A percentile compares a stretch with the other conserved stretches of the same genome.
phyloP scores from a whole-genome alignment of 2,888 invertebrate species.

The Heliothis peltigera region DNA sequence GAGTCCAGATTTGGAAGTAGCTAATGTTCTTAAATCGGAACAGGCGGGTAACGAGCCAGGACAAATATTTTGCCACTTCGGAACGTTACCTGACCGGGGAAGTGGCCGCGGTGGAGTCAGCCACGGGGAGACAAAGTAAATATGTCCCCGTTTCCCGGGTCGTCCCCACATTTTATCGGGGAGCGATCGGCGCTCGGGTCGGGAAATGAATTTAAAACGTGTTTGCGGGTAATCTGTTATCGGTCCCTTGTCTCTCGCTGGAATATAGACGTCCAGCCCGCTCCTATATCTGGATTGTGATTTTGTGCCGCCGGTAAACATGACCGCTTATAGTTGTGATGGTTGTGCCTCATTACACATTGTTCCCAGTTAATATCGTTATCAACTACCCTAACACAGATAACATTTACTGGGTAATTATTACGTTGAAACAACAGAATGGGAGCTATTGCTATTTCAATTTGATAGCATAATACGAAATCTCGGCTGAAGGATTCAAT shows the following conservation, averaged over 20 bases:
- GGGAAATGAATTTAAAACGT: constrained; percentile 90
- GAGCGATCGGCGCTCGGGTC: constrained; percentile 89
- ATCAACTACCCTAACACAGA: constrained; percentile 30
- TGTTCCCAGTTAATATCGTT: constrained; percentile 32
- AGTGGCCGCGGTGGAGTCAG: constrained; percentile 83
- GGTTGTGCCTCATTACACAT: constrained; percentile 40
- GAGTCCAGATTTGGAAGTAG: constrained; percentile 75
- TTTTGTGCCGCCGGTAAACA: constrained; percentile 71
- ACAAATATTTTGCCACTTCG: constrained; percentile 89
- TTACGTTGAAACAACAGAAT: constrained; percentile 40
- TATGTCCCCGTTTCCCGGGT: constrained; percentile 87
- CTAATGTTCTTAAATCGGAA: constrained; percentile 86
- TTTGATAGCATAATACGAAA: constrained; percentile 44
- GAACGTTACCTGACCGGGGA: constrained; percentile 88
- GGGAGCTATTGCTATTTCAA: constrained; percentile 36
- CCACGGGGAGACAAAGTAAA: constrained; percentile 88
- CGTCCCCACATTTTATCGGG: constrained; percentile 89
- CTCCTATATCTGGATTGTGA: constrained; percentile 80
- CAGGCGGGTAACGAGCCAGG: constrained; percentile 84
- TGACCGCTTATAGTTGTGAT: constrained; percentile 58
- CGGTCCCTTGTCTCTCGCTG: constrained; percentile 89
- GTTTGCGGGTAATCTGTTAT: constrained; percentile 90
- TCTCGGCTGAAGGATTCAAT: constrained; percentile 38
- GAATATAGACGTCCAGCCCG: constrained; percentile 87
- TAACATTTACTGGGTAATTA: constrained; percentile 39